Evolutionary conservation across 2,797 vertebrate species (phyloP).

Genomic region (Sebastes iracundus): DNA sequence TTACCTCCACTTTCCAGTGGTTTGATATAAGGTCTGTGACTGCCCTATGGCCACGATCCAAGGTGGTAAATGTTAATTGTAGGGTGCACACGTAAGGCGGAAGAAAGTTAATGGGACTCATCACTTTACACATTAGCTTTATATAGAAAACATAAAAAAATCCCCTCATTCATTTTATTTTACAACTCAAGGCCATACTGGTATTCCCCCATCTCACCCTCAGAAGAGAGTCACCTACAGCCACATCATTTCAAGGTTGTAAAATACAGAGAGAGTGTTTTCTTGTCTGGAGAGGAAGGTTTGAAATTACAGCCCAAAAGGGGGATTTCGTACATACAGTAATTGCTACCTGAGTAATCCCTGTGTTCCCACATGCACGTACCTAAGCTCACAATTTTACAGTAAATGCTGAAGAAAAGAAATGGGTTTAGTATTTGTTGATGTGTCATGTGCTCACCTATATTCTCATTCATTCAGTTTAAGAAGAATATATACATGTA

Average conservation of each 20-base stretch:
- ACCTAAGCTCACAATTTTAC: constrained; percentile 4
- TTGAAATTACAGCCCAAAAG: constrained; percentile 75
- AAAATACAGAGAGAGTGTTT: constrained; percentile 60
- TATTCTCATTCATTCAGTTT: neutral
- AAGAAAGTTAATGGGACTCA: constrained; percentile 44
- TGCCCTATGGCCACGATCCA: constrained; percentile 33
- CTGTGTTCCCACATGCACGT: constrained; percentile 37
- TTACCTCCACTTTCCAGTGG: constrained; percentile 32
- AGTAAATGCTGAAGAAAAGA: neutral
- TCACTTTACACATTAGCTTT: constrained; percentile 54
- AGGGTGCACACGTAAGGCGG: constrained; percentile 13
- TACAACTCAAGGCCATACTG: constrained; percentile 33
- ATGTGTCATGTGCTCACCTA: neutral
- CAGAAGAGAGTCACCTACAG: constrained; percentile 59
- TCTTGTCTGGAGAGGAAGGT: constrained; percentile 66
- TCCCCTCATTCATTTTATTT: constrained; percentile 41
- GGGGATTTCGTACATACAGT: constrained; percentile 56
- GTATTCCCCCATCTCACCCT: constrained; percentile 59
- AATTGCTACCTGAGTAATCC: constrained; percentile 75
- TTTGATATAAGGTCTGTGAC: constrained; percentile 35
- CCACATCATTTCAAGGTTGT: constrained; percentile 61
- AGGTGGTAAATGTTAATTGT: constrained; percentile 54
- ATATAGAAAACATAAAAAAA: constrained; percentile 24
- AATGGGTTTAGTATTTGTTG: neutral
- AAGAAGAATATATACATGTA: neutral